These are phyloP conservation scores for Anguilla rostrata DNA, from an alignment of 2,113 vertebrate species.

Conservation along the genomic window DNA sequence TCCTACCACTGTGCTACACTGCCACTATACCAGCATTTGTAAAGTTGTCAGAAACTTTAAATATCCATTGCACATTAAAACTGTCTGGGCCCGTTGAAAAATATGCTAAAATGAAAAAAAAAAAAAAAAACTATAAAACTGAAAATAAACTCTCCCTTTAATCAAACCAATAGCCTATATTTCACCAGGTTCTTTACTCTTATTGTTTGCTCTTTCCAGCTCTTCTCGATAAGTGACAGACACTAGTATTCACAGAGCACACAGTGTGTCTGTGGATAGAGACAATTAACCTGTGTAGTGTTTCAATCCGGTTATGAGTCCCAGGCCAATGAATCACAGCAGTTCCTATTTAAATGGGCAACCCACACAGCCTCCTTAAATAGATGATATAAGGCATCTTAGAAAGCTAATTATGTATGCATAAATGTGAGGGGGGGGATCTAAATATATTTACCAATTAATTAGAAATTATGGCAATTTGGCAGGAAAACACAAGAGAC, in stretches of 20 bases:
- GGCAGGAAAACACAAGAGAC: too few relatives aligned
- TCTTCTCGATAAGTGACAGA: not conserved
- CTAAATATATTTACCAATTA: too few relatives aligned
- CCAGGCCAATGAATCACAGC: not conserved
- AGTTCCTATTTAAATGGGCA: not conserved
- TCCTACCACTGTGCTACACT: too few relatives aligned
- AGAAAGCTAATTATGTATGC: not conserved
- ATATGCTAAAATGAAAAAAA: too few relatives aligned
- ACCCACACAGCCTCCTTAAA: not conserved
- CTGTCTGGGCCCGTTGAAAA: too few relatives aligned
- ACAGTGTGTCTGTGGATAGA: not conserved
- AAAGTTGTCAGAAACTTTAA: too few relatives aligned
- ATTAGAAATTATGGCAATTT: too few relatives aligned
- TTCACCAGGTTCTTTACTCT: not conserved
- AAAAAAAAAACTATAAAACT: too few relatives aligned
- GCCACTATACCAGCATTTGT: too few relatives aligned
- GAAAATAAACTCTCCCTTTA: too few relatives aligned
- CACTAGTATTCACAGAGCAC: not conserved
- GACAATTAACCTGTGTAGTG: not conserved
- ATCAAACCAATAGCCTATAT: not conserved
- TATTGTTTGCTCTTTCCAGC: not conserved
- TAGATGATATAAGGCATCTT: not conserved
- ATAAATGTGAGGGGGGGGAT: not conserved
- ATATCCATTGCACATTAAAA: too few relatives aligned
- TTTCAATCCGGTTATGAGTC: not conserved